Percentiles rank a stretch among this genome's conserved stretches.
Evolutionary conservation across 2,797 vertebrate species (phyloP).

Genomic region (Sternotherus odoratus): DNA sequence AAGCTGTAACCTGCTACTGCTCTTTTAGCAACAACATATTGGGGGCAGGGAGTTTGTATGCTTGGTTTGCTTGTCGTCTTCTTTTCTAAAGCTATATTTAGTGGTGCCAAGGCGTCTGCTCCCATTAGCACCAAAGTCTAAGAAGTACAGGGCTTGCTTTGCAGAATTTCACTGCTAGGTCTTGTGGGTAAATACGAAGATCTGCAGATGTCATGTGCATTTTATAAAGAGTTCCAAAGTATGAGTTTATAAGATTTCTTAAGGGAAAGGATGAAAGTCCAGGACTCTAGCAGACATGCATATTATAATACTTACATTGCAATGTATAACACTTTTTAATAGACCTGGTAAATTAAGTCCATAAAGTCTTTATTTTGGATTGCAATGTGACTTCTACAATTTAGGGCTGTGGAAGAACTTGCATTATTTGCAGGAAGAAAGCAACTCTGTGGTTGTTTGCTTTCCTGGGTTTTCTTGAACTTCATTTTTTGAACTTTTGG

Average conservation of each 20-base stretch:
- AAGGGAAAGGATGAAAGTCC: neutral
- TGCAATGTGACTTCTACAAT: neutral
- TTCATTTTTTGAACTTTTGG: neutral
- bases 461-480: neutral
- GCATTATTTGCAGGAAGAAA: neutral
- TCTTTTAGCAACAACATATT: neutral
- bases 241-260: slow-evolving; percentile 3
- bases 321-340: neutral
- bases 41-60: slow-evolving; percentile 19
- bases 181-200: slow-evolving; percentile 16
- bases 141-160: slow-evolving; percentile 1
- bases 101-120: slow-evolving; percentile 65
- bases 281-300: neutral
- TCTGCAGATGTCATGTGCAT: neutral
- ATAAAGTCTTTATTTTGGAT: neutral
- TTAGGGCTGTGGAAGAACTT: neutral
- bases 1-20: slow-evolving; percentile 3
- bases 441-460: neutral
- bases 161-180: neutral
- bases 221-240: slow-evolving; percentile 10
- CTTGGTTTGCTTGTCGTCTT: neutral
- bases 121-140: neutral
- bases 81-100: slow-evolving; percentile 51
- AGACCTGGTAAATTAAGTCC: neutral
- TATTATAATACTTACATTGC: neutral